Percentiles rank a stretch among this genome's conserved stretches.
phyloP scores from a whole-genome alignment of 1,140 invertebrate genomes.

The Zaprionus kolodkinae region DNA sequence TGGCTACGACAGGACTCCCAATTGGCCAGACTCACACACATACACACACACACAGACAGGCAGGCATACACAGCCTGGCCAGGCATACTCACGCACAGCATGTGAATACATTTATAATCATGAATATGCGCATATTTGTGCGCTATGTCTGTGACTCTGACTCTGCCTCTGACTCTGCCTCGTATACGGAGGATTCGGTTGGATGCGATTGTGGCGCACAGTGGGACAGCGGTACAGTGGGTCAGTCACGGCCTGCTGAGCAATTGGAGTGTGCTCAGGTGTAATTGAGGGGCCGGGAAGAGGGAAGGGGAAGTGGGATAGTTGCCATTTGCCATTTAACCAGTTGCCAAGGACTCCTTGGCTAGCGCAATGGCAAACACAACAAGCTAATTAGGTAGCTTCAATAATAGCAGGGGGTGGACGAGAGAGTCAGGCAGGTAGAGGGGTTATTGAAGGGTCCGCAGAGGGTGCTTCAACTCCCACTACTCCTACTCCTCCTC shows the following conservation, averaged over 20 bases:
- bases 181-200: not conserved
- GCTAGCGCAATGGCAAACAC: slow-evolving; percentile 34
- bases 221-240: not conserved
- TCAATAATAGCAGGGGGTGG: slow-evolving; percentile 46
- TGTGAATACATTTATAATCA: slow-evolving; percentile 50
- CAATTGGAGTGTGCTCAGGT: slow-evolving; percentile 14
- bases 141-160: slow-evolving; percentile 5
- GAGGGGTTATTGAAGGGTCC: not conserved
- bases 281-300: not conserved
- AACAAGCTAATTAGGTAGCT: slow-evolving; percentile 63
- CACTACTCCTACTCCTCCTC: not conserved
- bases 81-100: not conserved
- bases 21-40: not conserved
- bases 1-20: slow-evolving; percentile 29
- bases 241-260: slow-evolving; percentile 18
- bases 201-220: not conserved
- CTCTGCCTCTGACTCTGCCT: not conserved
- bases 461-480: not conserved
- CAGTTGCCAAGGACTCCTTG: slow-evolving; percentile 8
- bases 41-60: not conserved
- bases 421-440: not conserved
- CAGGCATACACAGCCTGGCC: not conserved
- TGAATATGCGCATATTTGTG: slow-evolving; percentile 59
- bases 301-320: not conserved
- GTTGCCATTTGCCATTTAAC: not conserved